Conservation (phyloP, 1,140 invertebrate species). For the Calliopsis andreniformis region DNA sequence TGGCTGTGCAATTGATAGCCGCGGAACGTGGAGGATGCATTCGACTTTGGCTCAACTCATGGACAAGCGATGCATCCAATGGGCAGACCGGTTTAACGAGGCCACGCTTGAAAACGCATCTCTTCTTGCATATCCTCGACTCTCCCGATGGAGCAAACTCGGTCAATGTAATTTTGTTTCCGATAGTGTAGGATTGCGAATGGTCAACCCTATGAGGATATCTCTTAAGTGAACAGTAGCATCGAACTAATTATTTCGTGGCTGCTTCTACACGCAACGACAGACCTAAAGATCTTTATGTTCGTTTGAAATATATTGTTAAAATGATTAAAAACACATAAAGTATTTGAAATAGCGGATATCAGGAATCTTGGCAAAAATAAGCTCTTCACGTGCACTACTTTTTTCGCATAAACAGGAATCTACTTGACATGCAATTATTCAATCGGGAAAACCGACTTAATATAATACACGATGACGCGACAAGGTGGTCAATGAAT, state of each 20-base stretch:
- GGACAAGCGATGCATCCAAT: slow-evolving; percentile 16
- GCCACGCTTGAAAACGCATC: slow-evolving; percentile 20
- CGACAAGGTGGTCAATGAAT: slow-evolving; percentile 6
- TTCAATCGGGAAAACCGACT: not conserved
- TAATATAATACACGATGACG: slow-evolving; percentile 15
- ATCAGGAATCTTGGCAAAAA: no score
- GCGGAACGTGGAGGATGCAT: slow-evolving; percentile 15
- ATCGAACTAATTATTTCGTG: no score
- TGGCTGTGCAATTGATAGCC: slow-evolving; percentile 4
- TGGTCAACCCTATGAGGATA: not conserved
- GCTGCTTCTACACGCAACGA: no score
- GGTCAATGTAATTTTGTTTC: not conserved
- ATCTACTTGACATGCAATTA: not conserved
- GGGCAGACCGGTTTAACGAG: slow-evolving; percentile 40
- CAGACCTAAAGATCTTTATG: no score
- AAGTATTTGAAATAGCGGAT: no score
- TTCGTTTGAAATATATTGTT: no score
- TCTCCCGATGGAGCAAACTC: not conserved
- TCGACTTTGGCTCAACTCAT: slow-evolving; percentile 3
- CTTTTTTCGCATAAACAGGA: not conserved
- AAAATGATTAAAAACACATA: no score
- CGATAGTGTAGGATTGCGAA: not conserved
- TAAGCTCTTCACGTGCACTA: no score
- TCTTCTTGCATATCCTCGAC: slow-evolving; percentile 19
- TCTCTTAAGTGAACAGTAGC: no score